phyloP scores from a whole-genome alignment of 2,888 invertebrate genomes.

The Andrena praecox region DNA sequence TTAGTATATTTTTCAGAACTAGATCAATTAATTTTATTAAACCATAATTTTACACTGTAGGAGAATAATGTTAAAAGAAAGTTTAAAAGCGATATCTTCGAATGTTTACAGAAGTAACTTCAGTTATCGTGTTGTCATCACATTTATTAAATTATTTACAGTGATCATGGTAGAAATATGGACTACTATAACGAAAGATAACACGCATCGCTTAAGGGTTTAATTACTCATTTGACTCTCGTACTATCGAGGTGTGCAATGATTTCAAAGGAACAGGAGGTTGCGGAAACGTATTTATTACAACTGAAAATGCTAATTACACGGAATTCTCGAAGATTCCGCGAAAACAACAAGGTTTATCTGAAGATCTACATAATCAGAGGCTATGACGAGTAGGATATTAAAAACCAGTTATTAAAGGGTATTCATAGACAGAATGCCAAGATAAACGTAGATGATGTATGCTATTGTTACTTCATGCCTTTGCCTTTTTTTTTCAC shows the following conservation, averaged over 20 bases:
- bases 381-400: slow-evolving; percentile 62
- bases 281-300: slow-evolving; percentile 33
- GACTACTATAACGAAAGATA: too few relatives aligned
- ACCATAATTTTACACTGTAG: not conserved
- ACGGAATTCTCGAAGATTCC: slow-evolving; percentile 53
- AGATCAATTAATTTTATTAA: not conserved
- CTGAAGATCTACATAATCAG: slow-evolving; percentile 61
- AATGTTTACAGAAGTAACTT: too few relatives aligned
- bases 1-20: not conserved
- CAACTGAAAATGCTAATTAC: slow-evolving; percentile 45
- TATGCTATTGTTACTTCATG: slow-evolving; percentile 52
- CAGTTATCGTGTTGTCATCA: too few relatives aligned
- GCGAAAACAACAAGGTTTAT: slow-evolving; percentile 55
- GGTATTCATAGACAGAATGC: slow-evolving; percentile 41
- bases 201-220: too few relatives aligned
- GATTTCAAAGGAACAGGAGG: slow-evolving; percentile 12
- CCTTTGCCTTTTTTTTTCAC: slow-evolving; percentile 44
- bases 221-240: too few relatives aligned
- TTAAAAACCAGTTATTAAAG: slow-evolving; percentile 71
- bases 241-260: not conserved
- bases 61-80: not conserved
- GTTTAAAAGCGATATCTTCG: too few relatives aligned
- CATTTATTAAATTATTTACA: too few relatives aligned
- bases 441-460: slow-evolving; percentile 55
- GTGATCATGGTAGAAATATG: too few relatives aligned